Base-by-base conservation (phyloP, 2,888 invertebrate species). In the Panopea generosa region DNA sequence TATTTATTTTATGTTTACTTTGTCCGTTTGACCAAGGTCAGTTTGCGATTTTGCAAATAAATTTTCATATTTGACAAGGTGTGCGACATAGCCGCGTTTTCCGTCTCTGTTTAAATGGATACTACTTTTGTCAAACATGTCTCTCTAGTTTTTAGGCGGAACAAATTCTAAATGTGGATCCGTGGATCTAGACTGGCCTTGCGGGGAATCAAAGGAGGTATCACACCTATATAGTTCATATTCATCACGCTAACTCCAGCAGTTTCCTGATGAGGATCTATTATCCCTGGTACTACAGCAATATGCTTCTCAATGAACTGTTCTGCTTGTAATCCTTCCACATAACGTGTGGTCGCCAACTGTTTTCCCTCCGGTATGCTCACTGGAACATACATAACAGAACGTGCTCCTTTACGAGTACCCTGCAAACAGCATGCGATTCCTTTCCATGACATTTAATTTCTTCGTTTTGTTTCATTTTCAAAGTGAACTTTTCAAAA, bases 1-100 rank as follows among this genome's bases (percentile, higher is more conserved):
- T 77, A 45, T 65, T 69, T 2, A 77, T 69, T 6, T 4, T 70
- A 38, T 77, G 69, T 49, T 70, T 73, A 16, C 33, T 40, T 56
- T 24, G 45, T 40, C 45, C 16, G 77, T 71, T 20, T 71, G 59
- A 6, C 77, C 72, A 4, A 77, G 22, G 38, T 77, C 72, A 43
- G 50, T 59, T 24, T 63, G 52, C 9, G 77, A 63, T 55, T 62
- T 52, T 18, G 63, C 63, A 68, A 77, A 71, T 2, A 56, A 22
- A 62, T 47, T 50, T 11, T 50, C 33, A 49, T 75, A 69, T 59
- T 65, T 60, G 2, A 6, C 50, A 4, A 74, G 27, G 0, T 63
- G 29, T 26, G n/a, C 26, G 16, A 26, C 43, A 55, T 63, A 29
- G 26, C 26, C 38, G 2, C 61, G 16, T 14, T 38, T 55, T 27